Evolutionary conservation across 2,113 vertebrate genomes (phyloP), one percentile per base, ranked within the genome.

Genomic region (Salminus brasiliensis): DNA sequence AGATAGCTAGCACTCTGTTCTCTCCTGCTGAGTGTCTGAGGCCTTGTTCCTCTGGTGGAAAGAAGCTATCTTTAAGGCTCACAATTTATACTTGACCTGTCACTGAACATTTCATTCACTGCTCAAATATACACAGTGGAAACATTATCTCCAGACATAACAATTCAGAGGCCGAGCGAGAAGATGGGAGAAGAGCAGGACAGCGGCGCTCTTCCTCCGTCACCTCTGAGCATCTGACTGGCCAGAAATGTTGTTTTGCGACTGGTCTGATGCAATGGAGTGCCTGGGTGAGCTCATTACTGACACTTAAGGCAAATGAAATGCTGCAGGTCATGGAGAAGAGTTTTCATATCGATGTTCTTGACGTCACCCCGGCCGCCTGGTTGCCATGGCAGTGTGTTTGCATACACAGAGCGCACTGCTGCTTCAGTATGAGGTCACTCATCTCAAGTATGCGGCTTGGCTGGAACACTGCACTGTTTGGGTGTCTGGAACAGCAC

Each of bases 401-500:
- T 82, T 84, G 78, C 86, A 76, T 82, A 84, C 86, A 85, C 80
- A 78, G 66, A 66, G 79, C 55, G 67, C 55, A 13, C 53, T 85
- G 69, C 81, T 53, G 71, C 76, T 77, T 78, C 36, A 15, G 59
- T 36, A 81, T 84, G 84, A 85, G 82, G 82, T 87, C 86, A 87
- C 81, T 76, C 80, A 69, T 85, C 63, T 82, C 67, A 87, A 87
- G 68, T 85, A 85, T 85, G 84, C 72, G 69, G 77, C 55, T 78
- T 84, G 80, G 84, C 76, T 74, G 81, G 79, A 83, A 78, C 74
- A 78, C 18, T 49, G 59, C 68, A 39, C 70, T 84, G 84, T 87
- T 85, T 87, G 86, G 82, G 84, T 85, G 84, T 87, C 84, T 87
- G 86, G 84, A 85, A 85, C 84, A 15, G 65, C 68, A 73, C 78